Base-by-base conservation (phyloP, 2,113 vertebrate species). In the Plecturocebus donacophilus region DNA sequence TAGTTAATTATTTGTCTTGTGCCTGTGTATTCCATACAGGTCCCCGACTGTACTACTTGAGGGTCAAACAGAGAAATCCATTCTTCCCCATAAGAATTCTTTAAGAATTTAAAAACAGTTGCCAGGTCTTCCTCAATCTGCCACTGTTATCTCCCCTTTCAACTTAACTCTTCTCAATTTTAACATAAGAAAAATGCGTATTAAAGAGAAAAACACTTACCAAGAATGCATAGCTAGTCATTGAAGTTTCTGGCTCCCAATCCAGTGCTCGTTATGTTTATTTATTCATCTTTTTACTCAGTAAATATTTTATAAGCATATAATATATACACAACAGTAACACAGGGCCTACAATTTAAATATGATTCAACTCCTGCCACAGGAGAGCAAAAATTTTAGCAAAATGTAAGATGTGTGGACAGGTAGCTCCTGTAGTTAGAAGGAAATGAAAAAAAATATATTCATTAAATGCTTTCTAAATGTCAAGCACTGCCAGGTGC, bases 381-480 rank as follows among this genome's bases (percentile, higher is more conserved):
- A 38, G 52, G 80, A n/a, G 23, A 90, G 12, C 40, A 92, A 92
- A 61, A 56, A 45, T 84, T 96, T 32, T 87, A 47, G 38, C 61
- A 80, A 49, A 82, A 68, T 21, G 30, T 83, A 52, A 87, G 42
- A 79, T 32, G 38, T 19, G 2, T 27, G 32, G 20, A 70, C 10
- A 64, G 30, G 56, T 96, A 76, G 38, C 71, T 87, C 30, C 68
- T 76, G 0, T 40, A 87, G 52, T 80, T 91, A 86, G 73, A 70
- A 91, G 40, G 10, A 61, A 14, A 32, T 21, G 12, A 71, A 21
- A 13, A 3, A 20, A 85, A 49, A 19, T 23, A 19, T 23, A 96
- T 17, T 75, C 86, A 61, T 90, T 64, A 93, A 97, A 42, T 91
- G 27, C 38, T 75, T 91, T 93, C 47, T 71, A 75, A 88, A 93